These are phyloP conservation scores for Arbacia lixula DNA, from an alignment of 53 echinoderm and acorn worm genomes.

Conservation along the genomic window DNA sequence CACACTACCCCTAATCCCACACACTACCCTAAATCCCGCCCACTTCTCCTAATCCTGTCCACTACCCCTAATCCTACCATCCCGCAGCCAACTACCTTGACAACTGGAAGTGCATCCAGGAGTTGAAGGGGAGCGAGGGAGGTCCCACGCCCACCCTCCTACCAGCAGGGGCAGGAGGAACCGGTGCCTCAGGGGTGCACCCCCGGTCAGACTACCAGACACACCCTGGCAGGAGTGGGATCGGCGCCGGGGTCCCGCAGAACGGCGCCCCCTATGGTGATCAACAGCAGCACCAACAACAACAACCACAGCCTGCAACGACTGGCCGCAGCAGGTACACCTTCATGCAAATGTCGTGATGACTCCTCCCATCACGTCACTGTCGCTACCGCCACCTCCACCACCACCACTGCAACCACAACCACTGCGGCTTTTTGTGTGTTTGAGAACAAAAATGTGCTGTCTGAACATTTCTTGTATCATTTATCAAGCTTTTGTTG, in stretches of 20 bases:
- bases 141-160: conserved; percentile 4
- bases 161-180: neutral
- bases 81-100: conserved; percentile 91
- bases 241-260: neutral
- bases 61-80: neutral
- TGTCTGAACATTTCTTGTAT: no score
- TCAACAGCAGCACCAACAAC: neutral
- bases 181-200: neutral
- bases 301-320: neutral
- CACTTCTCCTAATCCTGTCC: neutral
- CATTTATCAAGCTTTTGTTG: no score
- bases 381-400: no score
- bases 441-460: no score
- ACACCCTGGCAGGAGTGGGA: neutral
- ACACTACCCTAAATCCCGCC: neutral
- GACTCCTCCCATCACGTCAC: neutral
- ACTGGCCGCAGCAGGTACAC: conserved; percentile 26
- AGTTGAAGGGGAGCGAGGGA: conserved; percentile 73
- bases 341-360: conserved; percentile 16
- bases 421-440: no score
- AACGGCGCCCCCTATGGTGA: neutral
- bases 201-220: conserved; percentile 7
- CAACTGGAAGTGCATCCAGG: conserved; percentile 99
- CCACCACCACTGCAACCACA: no score
- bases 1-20: no score